Conservation (phyloP, 2,113 vertebrate genomes). For the Amblyopsis rosae region DNA sequence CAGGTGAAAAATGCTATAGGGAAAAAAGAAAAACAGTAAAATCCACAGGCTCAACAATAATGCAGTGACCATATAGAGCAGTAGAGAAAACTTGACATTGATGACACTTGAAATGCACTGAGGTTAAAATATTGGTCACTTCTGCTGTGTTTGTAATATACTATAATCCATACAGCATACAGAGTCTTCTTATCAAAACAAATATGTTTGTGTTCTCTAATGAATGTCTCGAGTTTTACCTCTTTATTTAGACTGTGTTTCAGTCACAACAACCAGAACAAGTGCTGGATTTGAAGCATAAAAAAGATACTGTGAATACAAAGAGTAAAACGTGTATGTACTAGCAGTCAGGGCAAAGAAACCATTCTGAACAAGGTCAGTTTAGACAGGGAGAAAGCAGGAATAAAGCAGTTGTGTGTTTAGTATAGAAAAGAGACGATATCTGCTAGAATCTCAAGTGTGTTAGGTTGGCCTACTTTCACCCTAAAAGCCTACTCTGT, state of each 20-base stretch:
- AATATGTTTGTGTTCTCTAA: constrained; percentile 3
- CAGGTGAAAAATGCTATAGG: background rate
- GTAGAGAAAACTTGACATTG: background rate
- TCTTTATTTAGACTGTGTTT: constrained; percentile 17
- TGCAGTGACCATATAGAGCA: constrained; percentile 8
- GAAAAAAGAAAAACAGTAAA: background rate
- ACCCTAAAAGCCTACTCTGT: constrained; percentile 15
- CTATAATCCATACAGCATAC: constrained; percentile 16
- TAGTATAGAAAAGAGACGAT: background rate
- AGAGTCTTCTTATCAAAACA: background rate
- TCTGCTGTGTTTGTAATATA: constrained; percentile 11
- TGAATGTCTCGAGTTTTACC: constrained; percentile 18
- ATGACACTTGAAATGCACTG: constrained; percentile 13
- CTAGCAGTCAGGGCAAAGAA: constrained; percentile 8
- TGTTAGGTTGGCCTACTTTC: constrained; percentile 44
- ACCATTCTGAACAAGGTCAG: constrained; percentile 1
- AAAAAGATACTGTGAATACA: constrained; percentile 17
- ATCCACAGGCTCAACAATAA: background rate
- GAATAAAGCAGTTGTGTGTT: background rate
- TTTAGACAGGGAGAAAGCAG: constrained; percentile 6
- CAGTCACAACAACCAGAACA: background rate
- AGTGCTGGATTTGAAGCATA: background rate
- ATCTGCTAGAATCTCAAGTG: constrained; percentile 54
- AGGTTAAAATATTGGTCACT: background rate
- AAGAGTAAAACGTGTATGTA: constrained; percentile 16